Base-by-base conservation (phyloP, 2,113 vertebrate genomes). In the Sinosuthora webbiana region DNA sequence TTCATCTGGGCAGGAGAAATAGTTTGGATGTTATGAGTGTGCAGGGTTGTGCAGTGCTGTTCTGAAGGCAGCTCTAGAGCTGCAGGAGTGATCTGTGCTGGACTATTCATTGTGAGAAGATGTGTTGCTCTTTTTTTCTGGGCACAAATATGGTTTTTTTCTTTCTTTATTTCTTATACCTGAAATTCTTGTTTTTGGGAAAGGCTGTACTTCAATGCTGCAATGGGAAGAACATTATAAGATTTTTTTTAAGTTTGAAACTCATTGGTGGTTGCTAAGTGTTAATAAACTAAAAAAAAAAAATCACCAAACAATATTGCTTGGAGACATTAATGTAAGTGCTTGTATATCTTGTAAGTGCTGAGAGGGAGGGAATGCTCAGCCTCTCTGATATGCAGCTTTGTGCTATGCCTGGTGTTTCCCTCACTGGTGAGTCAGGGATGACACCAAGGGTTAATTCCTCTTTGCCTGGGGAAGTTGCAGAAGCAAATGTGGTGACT, bases 401-500 rank as follows among this genome's bases (percentile, higher is more conserved):
- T 50, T 64, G 60, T 64, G 41, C 28, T 9, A 6, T 1, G 33
- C 73, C 44, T 45, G 44, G 47, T 1, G 6, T 37, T 73, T 56
- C 63, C 28, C 63, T 92, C 0, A 0, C 31, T 67, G 86, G 27
- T 84, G 89, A 94, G 64, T 87, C 69, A 89, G 80, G 76, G 60
- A 35, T 75, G 63, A 78, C 90, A 78, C 73, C 39, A 21, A 0
- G 31, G 35, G 25, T 33, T 81, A 59, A 93, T 89, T 89, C 83
- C 91, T 55, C 69, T 71, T 95, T 68, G 44, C 65, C 60, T 53
- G 59, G 28, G 89, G 89, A 93, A 75, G 83, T 64, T 87, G 44
- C 35, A 57, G 89, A 81, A 81, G 59, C 21, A 44, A 63, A 60
- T 19, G 37, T 68, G 68, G 42, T 74, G 77, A 8, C 64, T 59